These are phyloP conservation scores for Microcebus tavaratra DNA, from an alignment of 2,113 vertebrate species.

Conservation along the genomic window DNA sequence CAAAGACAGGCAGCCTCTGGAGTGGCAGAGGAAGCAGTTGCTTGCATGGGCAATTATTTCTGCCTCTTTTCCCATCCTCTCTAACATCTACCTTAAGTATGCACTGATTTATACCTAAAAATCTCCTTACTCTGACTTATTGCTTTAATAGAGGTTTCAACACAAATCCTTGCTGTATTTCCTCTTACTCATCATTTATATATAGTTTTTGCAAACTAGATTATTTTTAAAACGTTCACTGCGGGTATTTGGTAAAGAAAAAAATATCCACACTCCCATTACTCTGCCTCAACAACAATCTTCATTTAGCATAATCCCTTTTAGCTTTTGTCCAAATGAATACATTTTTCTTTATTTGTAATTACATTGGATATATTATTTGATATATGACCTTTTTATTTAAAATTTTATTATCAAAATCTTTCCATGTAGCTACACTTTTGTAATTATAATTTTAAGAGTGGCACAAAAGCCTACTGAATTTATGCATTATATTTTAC, in stretches of 20 bases:
- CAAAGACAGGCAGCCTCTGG: conserved; percentile 24
- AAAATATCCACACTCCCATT: not conserved
- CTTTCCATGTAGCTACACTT: conserved; percentile 10
- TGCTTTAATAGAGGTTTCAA: conserved; percentile 38
- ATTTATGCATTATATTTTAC: conserved; percentile 28
- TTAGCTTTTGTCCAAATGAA: not conserved
- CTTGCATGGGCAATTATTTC: conserved; percentile 41
- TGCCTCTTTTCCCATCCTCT: not conserved
- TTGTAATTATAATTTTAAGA: conserved; percentile 51
- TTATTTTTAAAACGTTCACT: conserved; percentile 51
- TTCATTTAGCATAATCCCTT: not conserved
- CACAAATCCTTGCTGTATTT: not conserved
- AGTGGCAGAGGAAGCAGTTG: not conserved
- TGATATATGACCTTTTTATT: conserved; percentile 31
- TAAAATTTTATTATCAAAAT: conserved; percentile 49
- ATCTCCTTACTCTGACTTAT: not conserved
- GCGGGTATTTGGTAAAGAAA: conserved; percentile 25
- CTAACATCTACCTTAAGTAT: not conserved
- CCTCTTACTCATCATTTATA: not conserved
- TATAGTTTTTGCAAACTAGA: not conserved
- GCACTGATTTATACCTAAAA: conserved; percentile 15
- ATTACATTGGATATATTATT: not conserved
- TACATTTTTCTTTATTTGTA: conserved; percentile 32
- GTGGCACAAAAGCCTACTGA: conserved; percentile 33
- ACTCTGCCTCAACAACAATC: not conserved